Percentiles rank a stretch among this genome's conserved stretches.
These are phyloP conservation scores for Eumeta japonica DNA, from an alignment of 1,140 invertebrate species.

Conservation along the genomic window DNA sequence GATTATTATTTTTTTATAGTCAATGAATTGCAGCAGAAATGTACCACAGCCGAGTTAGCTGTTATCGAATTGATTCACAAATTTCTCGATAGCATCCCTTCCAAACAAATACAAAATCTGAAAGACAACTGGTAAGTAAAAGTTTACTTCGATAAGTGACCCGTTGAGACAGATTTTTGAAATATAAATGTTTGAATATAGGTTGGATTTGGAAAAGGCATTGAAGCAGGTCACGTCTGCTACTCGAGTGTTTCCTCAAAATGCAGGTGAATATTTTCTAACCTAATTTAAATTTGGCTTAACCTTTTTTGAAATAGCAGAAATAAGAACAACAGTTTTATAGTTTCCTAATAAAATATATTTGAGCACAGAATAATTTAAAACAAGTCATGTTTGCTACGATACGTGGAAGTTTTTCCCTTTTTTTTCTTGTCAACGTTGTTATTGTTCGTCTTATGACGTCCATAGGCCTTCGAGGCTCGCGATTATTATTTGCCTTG, in stretches of 20 bases:
- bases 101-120: conserved; percentile 55
- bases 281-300: conserved; percentile 3
- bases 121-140: conserved; percentile 61
- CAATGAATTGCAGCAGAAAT: conserved; percentile 42
- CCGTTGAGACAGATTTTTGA: not conserved
- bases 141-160: not conserved
- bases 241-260: conserved; percentile 56
- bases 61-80: conserved; percentile 70
- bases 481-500: too few species aligned
- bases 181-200: conserved; percentile 10
- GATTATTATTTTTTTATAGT: conserved; percentile 27
- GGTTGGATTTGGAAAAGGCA: conserved; percentile 61
- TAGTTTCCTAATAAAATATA: too few species aligned
- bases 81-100: conserved; percentile 62
- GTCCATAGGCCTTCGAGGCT: too few species aligned
- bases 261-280: conserved; percentile 48
- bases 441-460: too few species aligned
- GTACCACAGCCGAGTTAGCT: conserved; percentile 61
- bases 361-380: too few species aligned
- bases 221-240: conserved; percentile 58
- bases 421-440: too few species aligned
- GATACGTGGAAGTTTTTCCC: too few species aligned
- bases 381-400: too few species aligned
- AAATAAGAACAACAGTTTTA: too few species aligned
- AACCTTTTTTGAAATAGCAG: too few species aligned